phyloP scores from a whole-genome alignment of 2,888 invertebrate genomes.

The Ennomos quercinarius region DNA sequence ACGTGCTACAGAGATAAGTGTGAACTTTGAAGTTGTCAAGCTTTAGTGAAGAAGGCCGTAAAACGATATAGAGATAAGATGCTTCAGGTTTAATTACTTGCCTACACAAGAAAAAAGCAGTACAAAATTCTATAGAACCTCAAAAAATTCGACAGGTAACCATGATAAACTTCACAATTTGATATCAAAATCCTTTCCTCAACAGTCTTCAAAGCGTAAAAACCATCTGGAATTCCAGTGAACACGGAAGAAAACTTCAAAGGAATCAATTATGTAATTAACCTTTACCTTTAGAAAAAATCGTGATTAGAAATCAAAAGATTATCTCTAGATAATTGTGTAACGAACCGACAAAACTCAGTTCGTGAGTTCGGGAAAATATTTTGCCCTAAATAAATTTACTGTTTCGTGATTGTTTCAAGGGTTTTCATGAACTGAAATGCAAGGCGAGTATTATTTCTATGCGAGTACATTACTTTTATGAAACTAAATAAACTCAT shows the following conservation, averaged over 20 bases:
- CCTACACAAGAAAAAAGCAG: too few relatives aligned
- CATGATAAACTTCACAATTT: conserved; percentile 7
- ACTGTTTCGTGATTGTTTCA: conserved; percentile 11
- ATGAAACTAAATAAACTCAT: too few relatives aligned
- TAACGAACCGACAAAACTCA: conserved; percentile 40
- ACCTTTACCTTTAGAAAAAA: conserved; percentile 35
- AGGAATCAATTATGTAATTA: conserved; percentile 44
- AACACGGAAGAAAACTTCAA: conserved; percentile 29
- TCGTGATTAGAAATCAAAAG: conserved; percentile 42
- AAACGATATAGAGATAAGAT: too few relatives aligned
- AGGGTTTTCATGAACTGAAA: too few relatives aligned
- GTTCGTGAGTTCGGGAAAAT: conserved; percentile 18
- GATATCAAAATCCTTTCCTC: conserved; percentile 18
- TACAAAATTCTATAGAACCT: too few relatives aligned
- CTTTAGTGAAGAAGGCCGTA: too few relatives aligned
- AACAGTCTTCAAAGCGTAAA: conserved; percentile 25
- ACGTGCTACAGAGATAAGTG: too few relatives aligned
- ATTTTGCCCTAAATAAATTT: conserved; percentile 1
- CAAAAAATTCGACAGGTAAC: too few relatives aligned
- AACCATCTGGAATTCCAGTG: conserved; percentile 26
- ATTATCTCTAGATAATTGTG: conserved; percentile 42
- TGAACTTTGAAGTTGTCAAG: too few relatives aligned
- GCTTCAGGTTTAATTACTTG: too few relatives aligned
- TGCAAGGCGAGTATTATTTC: too few relatives aligned
- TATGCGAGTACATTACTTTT: too few relatives aligned